These are phyloP conservation scores for Molorchus minor DNA, from an alignment of 2,888 invertebrate species.

Conservation along the genomic window DNA sequence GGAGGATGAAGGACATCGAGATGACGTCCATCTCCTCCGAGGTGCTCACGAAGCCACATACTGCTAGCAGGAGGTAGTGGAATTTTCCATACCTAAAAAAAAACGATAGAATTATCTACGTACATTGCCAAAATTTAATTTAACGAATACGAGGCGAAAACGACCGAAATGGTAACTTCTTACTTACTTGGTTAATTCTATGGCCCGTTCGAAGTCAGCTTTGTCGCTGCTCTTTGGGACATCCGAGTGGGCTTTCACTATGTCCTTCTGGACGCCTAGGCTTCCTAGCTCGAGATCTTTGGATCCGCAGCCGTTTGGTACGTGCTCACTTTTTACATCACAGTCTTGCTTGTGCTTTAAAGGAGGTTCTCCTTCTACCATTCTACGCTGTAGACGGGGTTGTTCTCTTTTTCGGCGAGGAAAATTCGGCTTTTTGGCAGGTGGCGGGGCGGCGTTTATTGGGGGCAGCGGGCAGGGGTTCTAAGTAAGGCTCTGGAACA, in stretches of 20 bases:
- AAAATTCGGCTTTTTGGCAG: constrained; percentile 36
- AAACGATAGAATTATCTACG: constrained; percentile 5
- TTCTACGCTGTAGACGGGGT: constrained; percentile 70
- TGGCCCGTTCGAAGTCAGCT: constrained; percentile 88
- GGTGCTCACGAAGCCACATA: constrained; percentile 93
- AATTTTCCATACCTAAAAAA: constrained; percentile 82
- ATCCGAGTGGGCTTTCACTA: constrained; percentile 64
- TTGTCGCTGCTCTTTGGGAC: constrained; percentile 71
- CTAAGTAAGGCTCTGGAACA: constrained; percentile 54
- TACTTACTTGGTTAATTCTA: constrained; percentile 72
- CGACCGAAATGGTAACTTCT: not conserved
- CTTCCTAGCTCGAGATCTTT: constrained; percentile 66
- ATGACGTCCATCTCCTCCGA: constrained; percentile 97
- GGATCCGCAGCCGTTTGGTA: constrained; percentile 79
- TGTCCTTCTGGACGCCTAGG: constrained; percentile 46
- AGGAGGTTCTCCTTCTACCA: constrained; percentile 89
- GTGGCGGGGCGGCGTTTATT: constrained; percentile 55
- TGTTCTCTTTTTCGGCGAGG: constrained; percentile 44
- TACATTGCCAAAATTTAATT: not conserved
- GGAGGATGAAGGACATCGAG: constrained; percentile 93
- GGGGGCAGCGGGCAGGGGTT: constrained; percentile 57
- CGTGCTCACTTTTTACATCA: constrained; percentile 88
- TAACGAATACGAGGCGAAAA: not conserved
- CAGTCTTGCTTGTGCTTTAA: constrained; percentile 77
- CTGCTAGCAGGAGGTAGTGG: constrained; percentile 87